Conservation (phyloP, 2,888 invertebrate species). For the Cephus sareptanus region DNA sequence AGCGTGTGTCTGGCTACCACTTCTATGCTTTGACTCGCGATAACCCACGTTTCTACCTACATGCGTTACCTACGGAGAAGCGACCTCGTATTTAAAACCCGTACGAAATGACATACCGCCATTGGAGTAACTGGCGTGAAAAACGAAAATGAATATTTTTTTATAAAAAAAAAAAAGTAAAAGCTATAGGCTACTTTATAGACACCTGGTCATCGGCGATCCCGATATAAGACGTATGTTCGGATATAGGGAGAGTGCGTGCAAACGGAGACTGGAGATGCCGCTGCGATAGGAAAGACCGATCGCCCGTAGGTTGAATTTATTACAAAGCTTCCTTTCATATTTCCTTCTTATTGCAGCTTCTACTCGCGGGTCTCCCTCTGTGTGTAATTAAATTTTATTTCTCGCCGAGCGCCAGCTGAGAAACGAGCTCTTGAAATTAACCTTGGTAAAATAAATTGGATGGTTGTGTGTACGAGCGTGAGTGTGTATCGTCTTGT, state of each 20-base stretch:
- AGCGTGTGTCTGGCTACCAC: constrained; percentile 4
- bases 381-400: constrained; percentile 41
- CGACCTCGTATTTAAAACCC: background rate
- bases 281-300: constrained; percentile 29
- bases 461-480: constrained; percentile 20
- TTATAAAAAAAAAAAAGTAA: too few relatives aligned
- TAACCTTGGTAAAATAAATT: constrained; percentile 38
- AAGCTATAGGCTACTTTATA: background rate
- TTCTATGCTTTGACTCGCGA: background rate
- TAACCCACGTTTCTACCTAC: background rate
- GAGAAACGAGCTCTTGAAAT: constrained; percentile 36
- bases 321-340: constrained; percentile 37
- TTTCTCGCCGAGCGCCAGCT: constrained; percentile 25
- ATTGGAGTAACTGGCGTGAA: background rate
- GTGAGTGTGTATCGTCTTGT: background rate
- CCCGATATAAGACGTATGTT: background rate
- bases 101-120: background rate
- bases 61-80: background rate
- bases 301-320: constrained; percentile 35
- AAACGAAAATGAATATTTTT: too few relatives aligned
- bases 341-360: constrained; percentile 25
- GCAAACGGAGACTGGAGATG: constrained; percentile 4
- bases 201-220: background rate
- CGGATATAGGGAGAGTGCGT: background rate
- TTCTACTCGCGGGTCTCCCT: constrained; percentile 7